Base-by-base conservation (phyloP, 2,797 vertebrate genomes). In the Cynopterus sphinx region DNA sequence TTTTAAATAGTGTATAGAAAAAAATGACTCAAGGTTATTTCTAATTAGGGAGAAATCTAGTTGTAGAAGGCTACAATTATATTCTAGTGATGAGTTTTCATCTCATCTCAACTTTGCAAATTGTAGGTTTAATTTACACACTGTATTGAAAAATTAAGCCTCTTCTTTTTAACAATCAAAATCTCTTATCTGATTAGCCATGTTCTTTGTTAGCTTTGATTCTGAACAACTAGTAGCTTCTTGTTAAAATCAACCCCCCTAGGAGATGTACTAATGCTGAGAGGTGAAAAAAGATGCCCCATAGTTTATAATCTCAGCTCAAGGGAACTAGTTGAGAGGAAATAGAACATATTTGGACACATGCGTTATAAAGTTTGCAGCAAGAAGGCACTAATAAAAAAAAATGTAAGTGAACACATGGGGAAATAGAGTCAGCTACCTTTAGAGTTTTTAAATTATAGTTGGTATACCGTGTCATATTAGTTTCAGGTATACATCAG, bases 371-470 rank as follows among this genome's bases (percentile, higher is more conserved):
- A 83, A 31, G 51, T 16, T 19, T 55, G 57, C 87, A 6, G 31
- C 55, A 82, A 71, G 28, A 46, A 46, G 43, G 43, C 43, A 46
- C 43, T 46, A 33, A 33, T 46, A 46, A 46, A 46, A 41, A 33
- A 41, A 55, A 19, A 75, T 0, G 1, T n/a, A 33, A 6, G 46
- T 17, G 57, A 85, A 86, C 21, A 70, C 5, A 70, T 5, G 31
- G 31, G 81, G 53, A 63, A 24, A 85, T 63, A 41, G 5, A 43
- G 24, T 31, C 33, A 39, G 19, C 3, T 9, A 9, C 46, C 13
- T 43, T 79, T 93, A 33, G 28, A 28, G 61, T 90, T 96, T 94
- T 86, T 61, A 93, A 59, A 70, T 89, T 51, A 91, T 71, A 43
- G 24, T 71, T 28, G 41, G 26, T 17, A 43, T 43, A 26, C 13